A percentile compares a stretch with the other conserved stretches of the same genome.
These are phyloP conservation scores for Pocota personata DNA, from an alignment of 2,888 invertebrate genomes.

Conservation along the genomic window DNA sequence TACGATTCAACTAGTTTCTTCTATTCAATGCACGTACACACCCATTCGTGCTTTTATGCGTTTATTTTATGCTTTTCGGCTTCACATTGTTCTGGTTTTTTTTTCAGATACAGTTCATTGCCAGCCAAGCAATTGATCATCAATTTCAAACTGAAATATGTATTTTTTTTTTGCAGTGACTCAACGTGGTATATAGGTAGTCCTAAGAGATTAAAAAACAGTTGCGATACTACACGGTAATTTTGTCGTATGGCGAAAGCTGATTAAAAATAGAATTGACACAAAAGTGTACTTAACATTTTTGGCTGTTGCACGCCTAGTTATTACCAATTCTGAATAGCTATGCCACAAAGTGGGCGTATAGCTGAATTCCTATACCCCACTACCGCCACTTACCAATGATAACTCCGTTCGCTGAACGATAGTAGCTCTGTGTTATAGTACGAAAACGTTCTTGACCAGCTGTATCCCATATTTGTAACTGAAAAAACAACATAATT, in stretches of 20 bases:
- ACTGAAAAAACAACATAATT: conserved; percentile 73
- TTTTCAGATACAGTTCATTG: conserved; percentile 14
- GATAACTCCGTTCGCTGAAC: conserved; percentile 98
- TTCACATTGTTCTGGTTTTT: background rate
- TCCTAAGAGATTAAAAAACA: conserved; percentile 7
- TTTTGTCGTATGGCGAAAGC: background rate
- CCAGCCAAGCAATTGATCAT: conserved; percentile 18
- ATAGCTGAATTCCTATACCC: background rate
- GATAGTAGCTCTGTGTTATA: conserved; percentile 98
- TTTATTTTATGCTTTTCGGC: background rate
- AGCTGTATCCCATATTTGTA: conserved; percentile 98
- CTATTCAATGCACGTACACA: conserved; percentile 20
- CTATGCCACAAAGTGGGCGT: conserved; percentile 13
- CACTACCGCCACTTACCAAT: conserved; percentile 85
- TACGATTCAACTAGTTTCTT: conserved; percentile 3
- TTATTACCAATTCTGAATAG: conserved; percentile 7
- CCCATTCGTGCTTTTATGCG: background rate
- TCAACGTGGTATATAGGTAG: conserved; percentile 16
- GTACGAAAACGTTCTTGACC: conserved; percentile 98
- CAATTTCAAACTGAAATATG: background rate
- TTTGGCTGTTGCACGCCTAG: background rate
- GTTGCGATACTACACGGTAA: conserved; percentile 6
- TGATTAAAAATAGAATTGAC: conserved; percentile 55
- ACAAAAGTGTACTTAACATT: conserved; percentile 10
- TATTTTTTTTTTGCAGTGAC: conserved; percentile 18